Conservation (phyloP, 2,888 invertebrate species). For the Unio pictorum region DNA sequence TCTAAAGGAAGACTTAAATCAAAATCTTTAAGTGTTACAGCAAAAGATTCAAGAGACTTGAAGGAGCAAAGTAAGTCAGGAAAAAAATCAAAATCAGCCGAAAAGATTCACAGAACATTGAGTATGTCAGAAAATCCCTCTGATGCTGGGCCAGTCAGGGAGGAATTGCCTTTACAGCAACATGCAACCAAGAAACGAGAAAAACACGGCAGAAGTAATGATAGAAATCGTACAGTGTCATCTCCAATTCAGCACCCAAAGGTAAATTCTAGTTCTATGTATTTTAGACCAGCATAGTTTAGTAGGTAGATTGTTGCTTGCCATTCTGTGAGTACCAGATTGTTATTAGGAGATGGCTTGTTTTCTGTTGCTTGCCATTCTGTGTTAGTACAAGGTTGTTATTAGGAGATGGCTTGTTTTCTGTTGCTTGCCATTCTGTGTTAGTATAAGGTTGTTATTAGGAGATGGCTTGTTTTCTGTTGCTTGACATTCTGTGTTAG, state of each 20-base stretch:
- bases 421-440: too few relatives aligned
- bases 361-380: too few relatives aligned
- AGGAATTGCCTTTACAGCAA: slow-evolving; percentile 6
- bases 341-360: too few relatives aligned
- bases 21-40: slow-evolving; percentile 22
- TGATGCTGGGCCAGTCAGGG: background rate
- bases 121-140: slow-evolving; percentile 24
- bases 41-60: slow-evolving; percentile 22
- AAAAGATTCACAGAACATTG: slow-evolving; percentile 30
- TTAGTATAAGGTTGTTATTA: too few relatives aligned
- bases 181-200: slow-evolving; percentile 6
- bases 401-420: too few relatives aligned
- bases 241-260: slow-evolving; percentile 18
- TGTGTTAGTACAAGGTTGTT: too few relatives aligned
- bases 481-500: too few relatives aligned
- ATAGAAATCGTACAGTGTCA: slow-evolving; percentile 12
- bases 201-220: background rate
- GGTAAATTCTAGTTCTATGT: slow-evolving; percentile 8
- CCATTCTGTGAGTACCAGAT: too few relatives aligned
- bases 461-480: too few relatives aligned
- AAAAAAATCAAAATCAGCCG: slow-evolving; percentile 28
- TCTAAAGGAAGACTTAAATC: slow-evolving; percentile 23
- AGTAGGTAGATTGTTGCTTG: too few relatives aligned
- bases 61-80: slow-evolving; percentile 17
- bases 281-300: too few relatives aligned